phyloP scores from a whole-genome alignment of 2,797 vertebrate species.

The Hydrolagus colliei region DNA sequence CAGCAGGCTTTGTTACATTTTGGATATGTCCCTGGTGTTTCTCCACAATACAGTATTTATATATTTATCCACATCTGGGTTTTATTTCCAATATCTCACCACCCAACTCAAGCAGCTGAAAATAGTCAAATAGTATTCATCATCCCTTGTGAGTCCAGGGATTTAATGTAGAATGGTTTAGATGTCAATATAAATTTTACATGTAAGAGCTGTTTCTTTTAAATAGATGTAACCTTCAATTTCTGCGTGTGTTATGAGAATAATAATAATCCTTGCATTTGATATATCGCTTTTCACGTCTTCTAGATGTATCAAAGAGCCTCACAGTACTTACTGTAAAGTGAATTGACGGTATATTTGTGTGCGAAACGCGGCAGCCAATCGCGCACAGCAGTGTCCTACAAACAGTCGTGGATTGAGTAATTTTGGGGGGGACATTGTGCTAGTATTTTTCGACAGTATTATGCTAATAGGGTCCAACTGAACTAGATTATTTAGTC shows the following conservation, averaged over 20 bases:
- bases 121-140: background rate
- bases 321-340: too few species aligned
- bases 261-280: background rate
- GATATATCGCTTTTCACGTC: too few species aligned
- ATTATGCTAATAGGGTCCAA: too few species aligned
- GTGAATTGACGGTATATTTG: too few species aligned
- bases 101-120: background rate
- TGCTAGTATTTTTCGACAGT: too few species aligned
- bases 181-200: conserved; percentile 14
- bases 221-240: background rate
- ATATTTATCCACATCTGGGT: background rate
- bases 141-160: background rate
- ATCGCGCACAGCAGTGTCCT: too few species aligned
- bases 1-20: background rate
- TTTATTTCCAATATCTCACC: background rate
- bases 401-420: too few species aligned
- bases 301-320: too few species aligned
- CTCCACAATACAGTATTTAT: background rate
- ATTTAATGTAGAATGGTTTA: background rate
- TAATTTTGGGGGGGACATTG: too few species aligned
- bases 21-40: background rate
- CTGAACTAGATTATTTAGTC: too few species aligned
- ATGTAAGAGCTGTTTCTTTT: background rate
- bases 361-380: too few species aligned
- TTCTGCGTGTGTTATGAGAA: background rate